phyloP scores from a whole-genome alignment of 2,113 vertebrate genomes.

The Corydoras sp. region DNA sequence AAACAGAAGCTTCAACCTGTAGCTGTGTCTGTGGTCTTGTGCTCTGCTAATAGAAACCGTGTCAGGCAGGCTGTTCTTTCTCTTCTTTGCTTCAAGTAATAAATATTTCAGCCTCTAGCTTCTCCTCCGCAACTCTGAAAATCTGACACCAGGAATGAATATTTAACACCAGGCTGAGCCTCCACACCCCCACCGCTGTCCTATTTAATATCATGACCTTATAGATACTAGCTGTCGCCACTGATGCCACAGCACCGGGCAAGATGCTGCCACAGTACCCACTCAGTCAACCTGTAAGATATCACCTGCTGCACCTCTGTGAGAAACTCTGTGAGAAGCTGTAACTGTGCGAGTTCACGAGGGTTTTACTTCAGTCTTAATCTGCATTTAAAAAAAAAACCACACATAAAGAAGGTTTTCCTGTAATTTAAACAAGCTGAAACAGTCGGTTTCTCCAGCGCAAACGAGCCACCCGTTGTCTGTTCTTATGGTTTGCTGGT shows the following conservation, averaged over 20 bases:
- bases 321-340: not conserved
- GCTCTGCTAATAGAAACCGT: slow-evolving; percentile 36
- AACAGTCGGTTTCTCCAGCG: no score
- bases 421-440: no score
- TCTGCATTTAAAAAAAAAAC: no score
- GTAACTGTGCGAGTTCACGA: not conserved
- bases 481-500: not conserved
- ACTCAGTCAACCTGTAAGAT: not conserved
- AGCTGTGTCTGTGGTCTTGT: not conserved
- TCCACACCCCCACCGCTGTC: slow-evolving; percentile 27
- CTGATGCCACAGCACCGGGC: not conserved
- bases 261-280: not conserved
- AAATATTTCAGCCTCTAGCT: slow-evolving; percentile 45
- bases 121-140: slow-evolving; percentile 47
- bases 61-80: slow-evolving; percentile 28
- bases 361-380: no score
- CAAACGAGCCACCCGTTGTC: not conserved
- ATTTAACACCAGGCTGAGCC: slow-evolving; percentile 55
- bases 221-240: not conserved
- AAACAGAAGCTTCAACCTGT: slow-evolving; percentile 20
- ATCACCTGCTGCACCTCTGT: no score
- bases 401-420: no score
- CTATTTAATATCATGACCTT: slow-evolving; percentile 31
- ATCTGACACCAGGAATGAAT: slow-evolving; percentile 60
- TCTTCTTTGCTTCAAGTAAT: slow-evolving; percentile 32